Evolutionary conservation across 2,888 invertebrate species (phyloP), one percentile per base, ranked within the genome.

Genomic region (Himalopsyche japonica): DNA sequence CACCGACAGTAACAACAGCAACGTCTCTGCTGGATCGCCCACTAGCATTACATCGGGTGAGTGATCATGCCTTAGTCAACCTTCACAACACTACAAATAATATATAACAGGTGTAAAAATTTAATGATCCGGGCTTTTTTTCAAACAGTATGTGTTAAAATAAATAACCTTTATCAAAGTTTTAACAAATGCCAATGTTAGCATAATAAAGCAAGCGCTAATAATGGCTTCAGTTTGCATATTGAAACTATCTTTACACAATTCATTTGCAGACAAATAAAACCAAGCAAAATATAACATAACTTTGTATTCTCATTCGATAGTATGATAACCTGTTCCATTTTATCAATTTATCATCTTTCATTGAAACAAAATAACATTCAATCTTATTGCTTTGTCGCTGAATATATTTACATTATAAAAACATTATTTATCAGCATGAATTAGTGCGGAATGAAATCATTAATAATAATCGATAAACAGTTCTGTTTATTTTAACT

Each of bases 1-100:
- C 87, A 96, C 96, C 83, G 97, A 96, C 90, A 96, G 96, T 90
- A 95, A 95, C 89, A 95, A 95, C 90, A 95, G 95, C 89, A 96
- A 96, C 90, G 96, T 95, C 91, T 96, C 96, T 37, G 95, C 95
- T 82, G 96, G 95, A 84, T 96, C 97, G 79, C 97, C 97, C 70
- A 95, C 96, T 87, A 97, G 97, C 88, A 95, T 96, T 89, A 95
- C 96, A 88, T 97, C 96, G 88, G 96, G 96, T 90, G 92, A 76
- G 76, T 24, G 12, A 18, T 24, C 32, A 8, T 2, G 4, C 6
- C 20, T 20, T n/a, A n/a, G n/a, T n/a, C n/a, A n/a, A n/a, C n/a
- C n/a, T n/a, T n/a, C n/a, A n/a, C n/a, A n/a, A n/a, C n/a, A n/a
- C n/a, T n/a, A n/a, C n/a, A n/a, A n/a, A n/a, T n/a, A n/a, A n/a